phyloP scores from a whole-genome alignment of 2,113 vertebrate genomes.

The Plectropomus leopardus region DNA sequence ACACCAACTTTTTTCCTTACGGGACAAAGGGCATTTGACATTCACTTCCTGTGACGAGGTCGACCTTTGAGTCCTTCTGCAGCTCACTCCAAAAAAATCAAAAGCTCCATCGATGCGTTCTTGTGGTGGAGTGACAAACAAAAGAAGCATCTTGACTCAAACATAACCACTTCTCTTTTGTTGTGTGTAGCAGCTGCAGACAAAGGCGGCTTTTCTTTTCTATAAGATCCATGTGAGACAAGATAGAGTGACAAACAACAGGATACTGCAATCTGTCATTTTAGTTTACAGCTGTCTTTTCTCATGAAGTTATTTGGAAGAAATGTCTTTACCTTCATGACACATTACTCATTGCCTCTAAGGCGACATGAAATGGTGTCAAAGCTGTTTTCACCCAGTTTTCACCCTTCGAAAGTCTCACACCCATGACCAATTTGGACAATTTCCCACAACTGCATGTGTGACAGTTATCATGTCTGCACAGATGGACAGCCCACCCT shows the following conservation, averaged over 20 bases:
- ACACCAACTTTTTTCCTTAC: not conserved
- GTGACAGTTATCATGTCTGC: slow-evolving; percentile 66
- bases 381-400: slow-evolving; percentile 39
- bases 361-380: not conserved
- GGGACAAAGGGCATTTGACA: slow-evolving; percentile 27
- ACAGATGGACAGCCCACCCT: slow-evolving; percentile 64
- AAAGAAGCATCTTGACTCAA: slow-evolving; percentile 51
- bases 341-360: not conserved
- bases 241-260: slow-evolving; percentile 22
- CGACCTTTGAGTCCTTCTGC: not conserved
- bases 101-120: slow-evolving; percentile 26
- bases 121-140: slow-evolving; percentile 45
- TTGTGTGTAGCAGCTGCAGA: slow-evolving; percentile 35
- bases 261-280: not conserved
- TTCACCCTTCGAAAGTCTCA: slow-evolving; percentile 38
- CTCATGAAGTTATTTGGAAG: not conserved
- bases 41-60: slow-evolving; percentile 34
- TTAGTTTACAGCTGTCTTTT: not conserved
- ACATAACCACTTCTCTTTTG: slow-evolving; percentile 44
- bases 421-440: slow-evolving; percentile 41
- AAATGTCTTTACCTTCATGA: slow-evolving; percentile 3
- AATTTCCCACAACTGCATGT: slow-evolving; percentile 49
- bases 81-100: slow-evolving; percentile 4
- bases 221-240: not conserved
- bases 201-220: slow-evolving; percentile 45